A percentile compares a stretch with the other conserved stretches of the same genome.
phyloP scores from a whole-genome alignment of 2,797 vertebrate genomes.

The Cossypha dichroa region DNA sequence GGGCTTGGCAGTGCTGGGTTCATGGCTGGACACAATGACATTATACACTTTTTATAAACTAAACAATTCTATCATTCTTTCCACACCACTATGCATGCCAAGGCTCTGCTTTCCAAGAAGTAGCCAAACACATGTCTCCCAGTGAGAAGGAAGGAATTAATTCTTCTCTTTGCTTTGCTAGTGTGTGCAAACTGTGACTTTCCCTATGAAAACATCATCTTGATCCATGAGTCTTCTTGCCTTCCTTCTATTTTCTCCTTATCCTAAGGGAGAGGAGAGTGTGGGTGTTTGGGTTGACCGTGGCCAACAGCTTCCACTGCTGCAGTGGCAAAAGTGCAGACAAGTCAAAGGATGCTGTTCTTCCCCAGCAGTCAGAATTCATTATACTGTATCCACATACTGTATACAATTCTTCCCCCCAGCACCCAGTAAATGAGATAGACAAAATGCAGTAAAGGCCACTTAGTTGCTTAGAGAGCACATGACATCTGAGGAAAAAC shows the following conservation, averaged over 20 bases:
- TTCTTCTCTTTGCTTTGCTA: not conserved
- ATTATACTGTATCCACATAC: rapidly evolving
- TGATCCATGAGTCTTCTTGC: not conserved
- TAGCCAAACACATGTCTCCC: not conserved
- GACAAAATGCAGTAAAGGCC: not conserved
- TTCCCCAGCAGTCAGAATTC: not conserved
- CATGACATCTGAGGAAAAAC: not conserved
- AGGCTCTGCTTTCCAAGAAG: not conserved
- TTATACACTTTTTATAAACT: not conserved
- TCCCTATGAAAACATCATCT: not conserved
- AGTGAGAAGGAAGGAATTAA: not conserved
- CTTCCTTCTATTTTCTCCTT: not conserved
- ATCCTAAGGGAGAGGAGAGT: not conserved
- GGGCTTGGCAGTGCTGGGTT: not conserved
- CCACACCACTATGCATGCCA: not conserved
- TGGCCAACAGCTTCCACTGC: not conserved
- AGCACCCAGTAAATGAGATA: not conserved
- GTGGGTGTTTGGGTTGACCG: not conserved
- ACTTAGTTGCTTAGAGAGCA: not conserved
- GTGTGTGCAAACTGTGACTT: not conserved
- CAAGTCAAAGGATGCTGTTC: not conserved
- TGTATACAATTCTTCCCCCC: rapidly evolving
- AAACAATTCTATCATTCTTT: rapidly evolving
- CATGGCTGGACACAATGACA: not conserved
- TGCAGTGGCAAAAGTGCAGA: not conserved